Evolutionary conservation across 2,888 invertebrate genomes (phyloP), one percentile per base, ranked within the genome.

Genomic region (Dasypolia templi): DNA sequence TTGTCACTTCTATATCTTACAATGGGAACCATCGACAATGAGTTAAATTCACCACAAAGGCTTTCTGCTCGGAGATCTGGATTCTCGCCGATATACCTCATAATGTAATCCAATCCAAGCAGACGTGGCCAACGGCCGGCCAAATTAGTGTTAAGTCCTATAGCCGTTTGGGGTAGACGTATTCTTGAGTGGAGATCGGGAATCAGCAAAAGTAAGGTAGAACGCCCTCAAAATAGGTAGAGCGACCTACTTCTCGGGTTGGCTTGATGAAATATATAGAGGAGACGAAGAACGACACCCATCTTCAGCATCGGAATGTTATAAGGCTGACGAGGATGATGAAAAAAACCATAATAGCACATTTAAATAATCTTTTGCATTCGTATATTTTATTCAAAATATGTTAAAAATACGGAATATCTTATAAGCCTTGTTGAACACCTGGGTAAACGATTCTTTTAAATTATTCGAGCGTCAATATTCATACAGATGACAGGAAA

Each of bases 401-500:
- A 35, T 7, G 39, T 29, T 6, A 46, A n/a, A 22, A 64, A n/a
- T 22, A 6, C 3, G 11, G 26, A 39, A n/a, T 19, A 39, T 17
- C 4, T 11, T n/a, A 0, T 6, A 65, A 17, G 19, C 42, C 12
- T 59, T 75, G 44, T 35, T 19, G 9, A 44, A 59, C 76, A 79
- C 14, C 63, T 79, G 63, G 14, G 3, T 32, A 59, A 64, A 49
- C 32, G 9, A n/a, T 44, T 9, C 4, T 22, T 3, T 14, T n/a
- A 11, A 61, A 46, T n/a, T 44, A 72, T 46, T 53, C 12, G 2
- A 39, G 22, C 0, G 32, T 39, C 42, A 42, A 42, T 79, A 75
- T 81, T 75, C 56, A 22, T 29, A 17, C 14, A 79, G 58, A 42
- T 75, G 81, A 49, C 35, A 42, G 76, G 55, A 59, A 70, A 70